These are phyloP conservation scores for Eriosoma lanigerum DNA, from an alignment of 1,140 invertebrate genomes.

Conservation along the genomic window DNA sequence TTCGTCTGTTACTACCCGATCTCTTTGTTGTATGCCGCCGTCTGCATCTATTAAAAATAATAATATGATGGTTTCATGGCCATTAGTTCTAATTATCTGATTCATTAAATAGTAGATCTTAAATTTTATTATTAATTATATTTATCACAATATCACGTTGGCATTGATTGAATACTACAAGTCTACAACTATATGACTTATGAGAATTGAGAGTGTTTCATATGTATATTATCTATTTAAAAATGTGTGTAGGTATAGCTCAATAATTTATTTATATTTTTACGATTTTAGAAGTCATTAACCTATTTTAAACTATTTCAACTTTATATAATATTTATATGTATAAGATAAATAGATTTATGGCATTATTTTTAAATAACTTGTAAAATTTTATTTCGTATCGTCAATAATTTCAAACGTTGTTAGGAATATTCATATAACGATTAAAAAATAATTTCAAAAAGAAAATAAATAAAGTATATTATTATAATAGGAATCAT, in stretches of 20 bases:
- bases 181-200: too few species aligned
- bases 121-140: constrained; percentile 42
- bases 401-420: too few species aligned
- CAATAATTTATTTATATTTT: constrained; percentile 8
- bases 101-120: constrained; percentile 44
- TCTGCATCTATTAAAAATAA: constrained; percentile 29
- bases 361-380: too few species aligned
- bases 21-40: constrained; percentile 36
- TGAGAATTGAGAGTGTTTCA: too few species aligned
- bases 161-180: constrained; percentile 44
- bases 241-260: too few species aligned
- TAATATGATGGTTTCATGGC: constrained; percentile 33
- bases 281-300: constrained; percentile 26
- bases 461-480: too few species aligned
- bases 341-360: too few species aligned
- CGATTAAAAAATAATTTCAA: too few species aligned
- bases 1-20: not conserved
- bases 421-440: too few species aligned
- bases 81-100: constrained; percentile 51
- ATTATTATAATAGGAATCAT: too few species aligned
- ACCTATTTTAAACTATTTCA: not conserved
- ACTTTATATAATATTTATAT: not conserved
- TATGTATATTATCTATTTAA: not conserved
- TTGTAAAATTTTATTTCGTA: too few species aligned
- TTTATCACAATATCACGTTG: constrained; percentile 18